phyloP scores from a whole-genome alignment of 2,797 vertebrate species.

The Ptychobarbus kaznakovi region DNA sequence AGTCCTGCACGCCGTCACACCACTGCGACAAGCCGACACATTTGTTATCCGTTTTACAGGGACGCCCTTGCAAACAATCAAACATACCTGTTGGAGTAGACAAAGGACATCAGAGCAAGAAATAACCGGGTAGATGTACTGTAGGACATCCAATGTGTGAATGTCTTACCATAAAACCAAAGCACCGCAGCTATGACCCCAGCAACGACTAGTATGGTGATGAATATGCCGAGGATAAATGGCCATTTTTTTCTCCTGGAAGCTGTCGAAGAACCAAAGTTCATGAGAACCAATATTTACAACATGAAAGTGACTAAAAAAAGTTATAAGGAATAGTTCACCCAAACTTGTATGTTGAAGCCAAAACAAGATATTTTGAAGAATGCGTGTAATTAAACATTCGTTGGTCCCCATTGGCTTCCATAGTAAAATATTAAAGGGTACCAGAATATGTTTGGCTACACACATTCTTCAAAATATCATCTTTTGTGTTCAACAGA shows the following conservation, averaged over 20 bases:
- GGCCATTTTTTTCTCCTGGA: slow-evolving; percentile 62
- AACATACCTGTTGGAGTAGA: slow-evolving; percentile 70
- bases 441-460: neutral
- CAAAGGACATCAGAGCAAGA: neutral
- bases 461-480: neutral
- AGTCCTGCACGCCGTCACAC: slow-evolving; percentile 85
- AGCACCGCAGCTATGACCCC: slow-evolving; percentile 70
- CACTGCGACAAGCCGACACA: slow-evolving; percentile 75
- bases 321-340: neutral
- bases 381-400: neutral
- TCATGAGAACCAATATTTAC: neutral
- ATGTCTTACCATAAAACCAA: slow-evolving; percentile 89
- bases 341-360: neutral
- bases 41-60: slow-evolving; percentile 69
- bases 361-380: neutral
- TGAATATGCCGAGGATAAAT: slow-evolving; percentile 56
- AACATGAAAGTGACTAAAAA: neutral
- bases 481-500: neutral
- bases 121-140: neutral
- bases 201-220: slow-evolving; percentile 61
- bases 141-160: neutral
- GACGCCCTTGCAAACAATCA: slow-evolving; percentile 71
- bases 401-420: neutral
- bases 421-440: neutral
- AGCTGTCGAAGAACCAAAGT: slow-evolving; percentile 63